phyloP scores from a whole-genome alignment of 2,888 invertebrate species.

The Melipona beecheii region DNA sequence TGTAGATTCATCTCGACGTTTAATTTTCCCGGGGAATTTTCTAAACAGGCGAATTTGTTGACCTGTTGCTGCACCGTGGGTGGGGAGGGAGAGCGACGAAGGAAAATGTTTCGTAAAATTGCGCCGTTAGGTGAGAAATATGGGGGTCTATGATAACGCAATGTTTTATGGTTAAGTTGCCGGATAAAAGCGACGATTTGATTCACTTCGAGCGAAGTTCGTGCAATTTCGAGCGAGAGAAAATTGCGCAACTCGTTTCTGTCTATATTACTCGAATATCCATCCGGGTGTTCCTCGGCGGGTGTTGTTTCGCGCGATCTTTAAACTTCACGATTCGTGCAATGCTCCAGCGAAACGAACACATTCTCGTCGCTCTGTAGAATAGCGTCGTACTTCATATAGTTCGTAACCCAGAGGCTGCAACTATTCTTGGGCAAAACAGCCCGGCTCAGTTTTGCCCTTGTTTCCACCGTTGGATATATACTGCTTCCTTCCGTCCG shows the following conservation, averaged over 20 bases:
- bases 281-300: neutral
- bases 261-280: neutral
- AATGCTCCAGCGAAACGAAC: slow-evolving; percentile 12
- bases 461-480: slow-evolving; percentile 7
- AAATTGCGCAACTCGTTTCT: slow-evolving; percentile 1
- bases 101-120: slow-evolving; percentile 9
- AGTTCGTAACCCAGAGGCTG: slow-evolving; percentile 32
- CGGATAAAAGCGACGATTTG: too few species aligned
- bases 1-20: slow-evolving; percentile 2
- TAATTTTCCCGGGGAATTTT: neutral
- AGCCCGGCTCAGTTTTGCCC: slow-evolving; percentile 26
- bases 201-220: neutral
- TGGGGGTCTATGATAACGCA: neutral
- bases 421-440: slow-evolving; percentile 32
- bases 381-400: slow-evolving; percentile 27
- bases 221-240: neutral
- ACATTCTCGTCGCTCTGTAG: slow-evolving; percentile 20
- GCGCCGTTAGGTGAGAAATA: slow-evolving; percentile 8
- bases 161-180: neutral
- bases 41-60: slow-evolving; percentile 19
- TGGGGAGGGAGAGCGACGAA: too few species aligned
- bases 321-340: slow-evolving; percentile 15
- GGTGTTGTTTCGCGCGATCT: slow-evolving; percentile 1
- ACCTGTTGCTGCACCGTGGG: slow-evolving; percentile 14
- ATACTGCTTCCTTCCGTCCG: slow-evolving; percentile 11